Evolutionary conservation across 2,888 invertebrate species (phyloP), one percentile per base, ranked within the genome.

Genomic region (Julus scanicus): DNA sequence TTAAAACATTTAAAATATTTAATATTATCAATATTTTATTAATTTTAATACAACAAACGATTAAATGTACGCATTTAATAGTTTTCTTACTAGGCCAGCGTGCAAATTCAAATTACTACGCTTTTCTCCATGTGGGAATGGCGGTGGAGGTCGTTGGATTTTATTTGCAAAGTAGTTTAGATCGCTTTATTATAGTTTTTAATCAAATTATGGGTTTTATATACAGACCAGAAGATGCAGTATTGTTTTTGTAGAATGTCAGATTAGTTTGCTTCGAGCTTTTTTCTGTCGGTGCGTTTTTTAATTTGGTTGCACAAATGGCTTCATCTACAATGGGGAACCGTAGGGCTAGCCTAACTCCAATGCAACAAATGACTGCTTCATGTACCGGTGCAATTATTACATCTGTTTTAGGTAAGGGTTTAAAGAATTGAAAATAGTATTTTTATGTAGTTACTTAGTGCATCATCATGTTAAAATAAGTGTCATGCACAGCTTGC

Each of bases 311-410:
- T 39, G 40, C 83, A 2, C 6, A 71, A n/a, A 71, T 84, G 84
- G 20, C 40, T 13, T 71, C 71, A 20, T 63, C 63, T 17, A 29
- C 71, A 71, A 71, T 29, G 71, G 71, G 71, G 20, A 71, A 71
- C 5, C 87, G 63, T 37, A 84, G 83, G 84, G 84, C 84, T 39
- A 84, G 84, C 63, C 57, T 89, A 63, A 96, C 95, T 89, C 95
- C 96, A 0, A 91, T 94, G 89, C 97, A 97, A 92, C 97, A 97
- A 94, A 96, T 96, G 94, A 94, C 95, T 91, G 95, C 97, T 86
- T 96, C 97, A 87, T 96, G 96, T 92, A 95, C 96, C 89, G 98
- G 98, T 89, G 98, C 98, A 17, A 92, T 98, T 90, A 93, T 97
- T 92, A 98, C 98, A 91, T 97, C 98, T 85, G 91, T 97, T 89